Base-by-base conservation (phyloP, 2,888 invertebrate species). In the Ectropis crepuscularia region DNA sequence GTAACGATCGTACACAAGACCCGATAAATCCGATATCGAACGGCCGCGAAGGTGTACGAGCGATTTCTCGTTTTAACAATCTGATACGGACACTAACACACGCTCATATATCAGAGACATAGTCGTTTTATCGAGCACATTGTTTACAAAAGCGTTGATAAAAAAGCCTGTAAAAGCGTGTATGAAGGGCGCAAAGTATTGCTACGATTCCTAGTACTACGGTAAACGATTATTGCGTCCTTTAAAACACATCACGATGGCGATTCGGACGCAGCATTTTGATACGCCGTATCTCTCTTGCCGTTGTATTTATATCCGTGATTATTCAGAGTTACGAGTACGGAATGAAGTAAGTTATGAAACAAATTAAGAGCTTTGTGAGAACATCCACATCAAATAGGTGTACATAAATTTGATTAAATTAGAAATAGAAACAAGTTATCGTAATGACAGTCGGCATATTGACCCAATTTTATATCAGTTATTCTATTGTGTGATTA, bases 131-230 rank as follows among this genome's bases (percentile, higher is more conserved):
- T 89, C 87, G 75, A 78, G 66, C 71, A 71, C 77, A 76, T 71
- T 88, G 86, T 88, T 87, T 87, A 84, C 87, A 76, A 80, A 81
- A 83, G 81, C 81, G 78, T 77, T 82, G 88, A 89, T 89, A 89
- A 88, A 79, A 83, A 79, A 75, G 71, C 75, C 74, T 78, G 83
- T 85, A 83, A 88, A 86, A 85, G 82, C 80, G 71, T 82, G 79
- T 81, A 77, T 75, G 55, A 59, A 79, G 74, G 73, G 76, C 68
- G 69, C 71, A 69, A 71, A 76, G 79, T 78, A 76, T 70, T 75
- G 72, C 69, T 68, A 68, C 67, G 62, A 67, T 62, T 53, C 38
- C 28, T 9, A 48, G 48, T 43, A 48, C 12, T 37, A 8, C 9
- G 12, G 11, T 28, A 8, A 54, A 50, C 43, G 42, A 50, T 61